Evolutionary conservation across 2,113 vertebrate genomes (phyloP).

Genomic region (Heloderma charlesbogerti): DNA sequence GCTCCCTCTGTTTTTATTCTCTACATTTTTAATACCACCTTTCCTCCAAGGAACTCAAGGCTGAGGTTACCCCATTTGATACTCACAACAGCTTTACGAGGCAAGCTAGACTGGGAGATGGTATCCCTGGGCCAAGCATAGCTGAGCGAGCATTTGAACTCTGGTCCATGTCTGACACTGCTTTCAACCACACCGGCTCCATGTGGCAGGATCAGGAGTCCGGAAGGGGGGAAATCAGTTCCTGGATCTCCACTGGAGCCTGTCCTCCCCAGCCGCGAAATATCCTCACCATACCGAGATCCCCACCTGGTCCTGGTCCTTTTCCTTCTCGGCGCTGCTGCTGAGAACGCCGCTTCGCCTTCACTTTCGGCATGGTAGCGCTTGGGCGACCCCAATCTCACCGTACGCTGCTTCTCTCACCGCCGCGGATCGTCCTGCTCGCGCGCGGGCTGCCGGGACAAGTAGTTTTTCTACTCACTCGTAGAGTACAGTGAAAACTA

Average conservation of each 20-base stretch:
- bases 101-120: neutral
- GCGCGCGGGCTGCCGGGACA: slow-evolving; percentile 31
- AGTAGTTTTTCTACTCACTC: slow-evolving; percentile 25
- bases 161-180: neutral
- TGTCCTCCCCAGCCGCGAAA: too few species aligned
- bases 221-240: neutral
- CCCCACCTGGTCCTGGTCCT: slow-evolving; percentile 51
- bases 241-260: rapidly evolving
- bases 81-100: neutral
- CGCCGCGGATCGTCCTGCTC: neutral
- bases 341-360: slow-evolving; percentile 74
- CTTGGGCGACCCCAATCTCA: rapidly evolving
- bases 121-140: neutral
- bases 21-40: neutral
- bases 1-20: neutral
- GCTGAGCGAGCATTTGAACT: neutral
- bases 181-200: neutral
- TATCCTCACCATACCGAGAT: neutral
- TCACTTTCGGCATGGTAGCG: slow-evolving; percentile 82
- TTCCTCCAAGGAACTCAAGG: neutral
- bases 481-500: rapidly evolving
- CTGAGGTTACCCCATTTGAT: neutral
- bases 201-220: neutral
- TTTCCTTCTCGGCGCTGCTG: slow-evolving; percentile 44
- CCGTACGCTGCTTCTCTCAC: neutral